Evolutionary conservation across 2,888 invertebrate species (phyloP).

Genomic region (Elmis aenea): DNA sequence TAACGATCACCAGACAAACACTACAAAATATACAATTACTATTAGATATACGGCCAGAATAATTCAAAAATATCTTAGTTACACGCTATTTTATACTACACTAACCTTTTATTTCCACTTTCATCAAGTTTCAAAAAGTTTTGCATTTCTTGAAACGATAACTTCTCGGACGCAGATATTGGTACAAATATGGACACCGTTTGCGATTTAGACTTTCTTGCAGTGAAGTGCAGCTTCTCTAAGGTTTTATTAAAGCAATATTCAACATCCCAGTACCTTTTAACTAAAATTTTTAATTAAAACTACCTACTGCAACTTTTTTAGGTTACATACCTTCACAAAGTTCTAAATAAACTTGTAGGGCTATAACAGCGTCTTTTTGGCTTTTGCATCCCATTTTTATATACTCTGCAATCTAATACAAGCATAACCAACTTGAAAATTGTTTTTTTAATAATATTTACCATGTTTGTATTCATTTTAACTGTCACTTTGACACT

Average conservation of each 20-base stretch:
- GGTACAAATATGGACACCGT: constrained; percentile 45
- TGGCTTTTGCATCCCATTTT: constrained; percentile 46
- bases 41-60: too few relatives aligned
- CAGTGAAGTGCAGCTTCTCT: constrained; percentile 45
- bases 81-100: constrained; percentile 5
- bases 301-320: not conserved
- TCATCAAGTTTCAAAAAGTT: constrained; percentile 10
- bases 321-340: constrained; percentile 47
- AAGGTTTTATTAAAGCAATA: constrained; percentile 44
- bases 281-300: constrained; percentile 33
- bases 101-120: constrained; percentile 10
- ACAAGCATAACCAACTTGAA: constrained; percentile 1
- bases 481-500: constrained; percentile 1
- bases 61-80: not conserved
- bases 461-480: constrained; percentile 1
- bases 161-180: constrained; percentile 38
- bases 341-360: constrained; percentile 53
- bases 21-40: constrained; percentile 30
- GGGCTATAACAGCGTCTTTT: constrained; percentile 47
- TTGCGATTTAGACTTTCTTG: constrained; percentile 39
- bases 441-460: not conserved
- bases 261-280: constrained; percentile 47
- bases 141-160: constrained; percentile 44
- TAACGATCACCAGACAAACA: constrained; percentile 43
- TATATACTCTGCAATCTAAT: constrained; percentile 46